Evolutionary conservation across 2,797 vertebrate genomes (phyloP).

Genomic region (Trachops cirrhosus): DNA sequence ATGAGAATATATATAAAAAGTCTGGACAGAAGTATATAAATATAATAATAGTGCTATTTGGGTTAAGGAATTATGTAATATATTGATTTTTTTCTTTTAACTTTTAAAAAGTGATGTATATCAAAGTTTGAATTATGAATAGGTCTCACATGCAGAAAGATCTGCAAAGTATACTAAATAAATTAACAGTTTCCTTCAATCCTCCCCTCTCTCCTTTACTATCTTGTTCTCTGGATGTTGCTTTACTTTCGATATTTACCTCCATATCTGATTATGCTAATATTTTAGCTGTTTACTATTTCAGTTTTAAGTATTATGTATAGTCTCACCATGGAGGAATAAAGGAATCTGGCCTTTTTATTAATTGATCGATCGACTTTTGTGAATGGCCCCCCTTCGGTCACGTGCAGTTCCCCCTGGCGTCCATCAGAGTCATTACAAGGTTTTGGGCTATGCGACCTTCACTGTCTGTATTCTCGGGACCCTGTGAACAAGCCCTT

Average conservation of each 20-base stretch:
- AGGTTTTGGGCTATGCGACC: neutral
- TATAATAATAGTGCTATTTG: neutral
- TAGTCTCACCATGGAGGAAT: neutral
- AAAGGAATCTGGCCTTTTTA: neutral
- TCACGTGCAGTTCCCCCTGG: neutral
- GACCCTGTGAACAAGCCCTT: neutral
- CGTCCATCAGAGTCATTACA: neutral
- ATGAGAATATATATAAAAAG: neutral
- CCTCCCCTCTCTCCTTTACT: rapidly evolving
- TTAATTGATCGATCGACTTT: neutral
- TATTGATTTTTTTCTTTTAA: neutral
- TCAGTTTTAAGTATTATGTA: neutral
- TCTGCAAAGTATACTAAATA: neutral
- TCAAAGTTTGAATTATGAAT: neutral
- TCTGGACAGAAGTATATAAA: neutral
- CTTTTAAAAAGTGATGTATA: neutral
- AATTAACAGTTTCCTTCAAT: neutral
- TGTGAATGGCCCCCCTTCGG: neutral
- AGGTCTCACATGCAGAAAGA: neutral
- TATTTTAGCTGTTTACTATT: neutral
- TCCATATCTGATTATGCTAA: neutral
- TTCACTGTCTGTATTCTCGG: neutral
- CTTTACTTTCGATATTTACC: neutral
- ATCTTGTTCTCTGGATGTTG: neutral
- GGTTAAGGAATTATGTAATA: neutral